Percentiles rank a stretch among this genome's conserved stretches.
Evolutionary conservation across 2,888 invertebrate species (phyloP).

Genomic region (Cistogaster globosa): DNA sequence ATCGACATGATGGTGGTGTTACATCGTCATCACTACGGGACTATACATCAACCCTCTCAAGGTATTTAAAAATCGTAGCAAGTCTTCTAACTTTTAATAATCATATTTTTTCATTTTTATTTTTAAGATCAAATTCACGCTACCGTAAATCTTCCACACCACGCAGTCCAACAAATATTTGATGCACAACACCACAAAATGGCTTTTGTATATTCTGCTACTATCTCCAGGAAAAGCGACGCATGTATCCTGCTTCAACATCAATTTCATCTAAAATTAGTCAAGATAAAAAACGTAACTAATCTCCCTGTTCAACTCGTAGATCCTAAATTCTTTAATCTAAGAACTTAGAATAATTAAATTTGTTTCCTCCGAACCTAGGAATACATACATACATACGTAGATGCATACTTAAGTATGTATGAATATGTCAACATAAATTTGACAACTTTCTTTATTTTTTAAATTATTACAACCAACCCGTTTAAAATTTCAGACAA

Average conservation of each 20-base stretch:
- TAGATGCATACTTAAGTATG: too few species aligned
- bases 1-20: constrained; percentile 78
- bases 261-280: constrained; percentile 77
- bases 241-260: constrained; percentile 75
- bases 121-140: constrained; percentile 79
- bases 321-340: constrained; percentile 39
- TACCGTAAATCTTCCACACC: constrained; percentile 81
- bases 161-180: constrained; percentile 83
- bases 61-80: constrained; percentile 72
- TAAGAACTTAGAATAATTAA: not conserved
- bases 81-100: not conserved
- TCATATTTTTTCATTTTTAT: constrained; percentile 2
- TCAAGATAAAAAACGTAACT: constrained; percentile 70
- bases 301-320: constrained; percentile 45
- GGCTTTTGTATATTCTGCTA: constrained; percentile 82
- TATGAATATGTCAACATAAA: too few species aligned
- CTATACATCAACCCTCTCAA: constrained; percentile 78
- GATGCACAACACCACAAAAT: constrained; percentile 82
- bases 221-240: constrained; percentile 78
- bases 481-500: too few species aligned
- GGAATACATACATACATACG: too few species aligned
- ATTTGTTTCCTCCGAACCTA: too few species aligned
- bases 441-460: too few species aligned
- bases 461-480: too few species aligned
- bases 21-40: constrained; percentile 77